phyloP scores from a whole-genome alignment of 2,888 invertebrate genomes.

The Eucriotettix oculatus region DNA sequence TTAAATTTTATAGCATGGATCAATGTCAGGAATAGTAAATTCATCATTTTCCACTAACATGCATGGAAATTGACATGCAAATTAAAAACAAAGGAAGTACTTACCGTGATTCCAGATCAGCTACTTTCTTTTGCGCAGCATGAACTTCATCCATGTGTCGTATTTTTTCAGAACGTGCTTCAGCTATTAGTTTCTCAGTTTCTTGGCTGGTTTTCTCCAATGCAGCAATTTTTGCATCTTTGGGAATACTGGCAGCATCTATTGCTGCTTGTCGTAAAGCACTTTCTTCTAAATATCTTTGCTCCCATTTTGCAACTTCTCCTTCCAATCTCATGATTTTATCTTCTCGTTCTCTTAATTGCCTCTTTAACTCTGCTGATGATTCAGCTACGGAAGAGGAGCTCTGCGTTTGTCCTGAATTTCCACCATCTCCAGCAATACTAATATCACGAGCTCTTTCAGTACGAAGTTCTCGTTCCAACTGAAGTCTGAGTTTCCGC shows the following conservation, averaged over 20 bases:
- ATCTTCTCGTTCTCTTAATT: constrained; percentile 49
- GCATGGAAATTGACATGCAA: too few relatives aligned
- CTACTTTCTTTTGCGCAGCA: constrained; percentile 67
- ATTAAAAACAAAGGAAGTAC: constrained; percentile 1
- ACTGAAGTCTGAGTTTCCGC: constrained; percentile 63
- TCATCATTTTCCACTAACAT: too few relatives aligned
- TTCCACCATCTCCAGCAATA: constrained; percentile 25
- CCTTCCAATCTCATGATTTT: constrained; percentile 59
- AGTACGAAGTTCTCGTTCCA: constrained; percentile 66
- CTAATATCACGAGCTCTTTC: constrained; percentile 26
- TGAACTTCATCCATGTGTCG: constrained; percentile 80
- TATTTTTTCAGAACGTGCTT: constrained; percentile 71
- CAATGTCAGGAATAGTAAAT: too few relatives aligned
- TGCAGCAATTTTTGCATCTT: constrained; percentile 71
- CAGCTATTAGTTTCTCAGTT: constrained; percentile 68
- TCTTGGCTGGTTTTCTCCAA: constrained; percentile 69
- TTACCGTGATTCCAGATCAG: constrained; percentile 70
- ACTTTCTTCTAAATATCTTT: constrained; percentile 66
- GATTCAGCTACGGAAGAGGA: constrained; percentile 12
- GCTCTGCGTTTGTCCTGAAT: constrained; percentile 9
- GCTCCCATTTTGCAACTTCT: constrained; percentile 74
- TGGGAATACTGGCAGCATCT: constrained; percentile 60
- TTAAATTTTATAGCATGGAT: too few relatives aligned
- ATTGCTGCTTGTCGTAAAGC: constrained; percentile 64
- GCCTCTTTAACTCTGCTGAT: constrained; percentile 37